Evolutionary conservation across 2,113 vertebrate species (phyloP), one percentile per base, ranked within the genome.

Genomic region (Caretta caretta): DNA sequence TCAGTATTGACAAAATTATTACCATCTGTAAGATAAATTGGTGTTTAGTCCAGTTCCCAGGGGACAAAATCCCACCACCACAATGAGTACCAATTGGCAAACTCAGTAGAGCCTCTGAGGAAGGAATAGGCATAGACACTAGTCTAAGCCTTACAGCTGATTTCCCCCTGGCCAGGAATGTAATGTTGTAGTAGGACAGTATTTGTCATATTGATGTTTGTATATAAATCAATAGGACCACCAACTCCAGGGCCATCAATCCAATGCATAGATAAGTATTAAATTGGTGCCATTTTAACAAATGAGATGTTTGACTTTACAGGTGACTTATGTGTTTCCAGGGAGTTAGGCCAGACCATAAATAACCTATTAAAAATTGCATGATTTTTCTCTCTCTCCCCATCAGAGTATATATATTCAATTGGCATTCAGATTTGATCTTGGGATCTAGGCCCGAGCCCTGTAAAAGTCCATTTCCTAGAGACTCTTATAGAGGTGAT

Each of bases 1-100:
- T 14, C 51, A 27, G 7, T 38, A n/a, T 8, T 12, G n/a, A 59
- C 3, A 17, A 12, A 0, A 0, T 31, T 86, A 53, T 10, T 27
- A 53, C 8, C 31, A 75, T 6, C 10, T 10, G 50, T 19, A 69
- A 17, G 81, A 5, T n/a, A n/a, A 3, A 50, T 10, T n/a, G 3
- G 25, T 5, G 3, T 38, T 92, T 86, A 83, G 54, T 5, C 13
- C 9, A 88, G 10, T 62, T 38, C 2, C 22, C 29, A 20, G 4
- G 38, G 38, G 90, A 69, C 5, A 4, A 84, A 83, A 49, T 8
- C 53, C 31, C 0, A 1, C 10, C 46, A 31, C 12, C 57, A 31
- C n/a, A 72, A 72, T 22, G 65, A 17, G 16, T 72, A 22, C n/a
- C 65, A n/a, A 19, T 38, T 72, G 19, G 19, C 17, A 35, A n/a